phyloP scores from a whole-genome alignment of 2,797 vertebrate genomes.

The Catamblyrhynchus diadema region DNA sequence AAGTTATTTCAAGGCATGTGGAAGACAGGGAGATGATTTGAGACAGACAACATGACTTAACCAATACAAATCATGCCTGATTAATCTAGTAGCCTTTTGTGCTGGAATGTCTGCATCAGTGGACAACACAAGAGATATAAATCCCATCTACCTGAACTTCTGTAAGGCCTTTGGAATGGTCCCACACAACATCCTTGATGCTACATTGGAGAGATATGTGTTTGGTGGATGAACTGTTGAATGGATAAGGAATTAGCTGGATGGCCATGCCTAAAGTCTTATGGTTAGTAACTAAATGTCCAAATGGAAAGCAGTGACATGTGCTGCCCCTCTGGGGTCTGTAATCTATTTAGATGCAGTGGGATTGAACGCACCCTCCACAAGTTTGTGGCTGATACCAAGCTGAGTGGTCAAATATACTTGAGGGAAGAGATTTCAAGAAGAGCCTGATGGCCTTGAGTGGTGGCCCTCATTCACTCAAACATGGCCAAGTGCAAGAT shows the following conservation, averaged over 20 bases:
- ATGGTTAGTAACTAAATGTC: neutral
- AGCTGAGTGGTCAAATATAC: accelerated
- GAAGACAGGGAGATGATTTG: neutral
- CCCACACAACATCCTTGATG: neutral
- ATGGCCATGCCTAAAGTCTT: neutral
- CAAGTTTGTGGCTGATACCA: neutral
- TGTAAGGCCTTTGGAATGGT: neutral
- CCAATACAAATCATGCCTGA: neutral
- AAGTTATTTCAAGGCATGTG: neutral
- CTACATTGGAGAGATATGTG: neutral
- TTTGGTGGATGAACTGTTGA: neutral
- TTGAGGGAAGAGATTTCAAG: neutral
- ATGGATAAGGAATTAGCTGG: neutral
- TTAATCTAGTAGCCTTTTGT: neutral
- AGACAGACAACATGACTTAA: neutral
- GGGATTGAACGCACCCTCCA: neutral
- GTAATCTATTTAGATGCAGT: neutral
- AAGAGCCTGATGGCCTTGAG: neutral
- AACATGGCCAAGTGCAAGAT: neutral
- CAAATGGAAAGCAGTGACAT: neutral
- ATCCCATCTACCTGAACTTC: neutral
- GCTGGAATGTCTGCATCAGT: accelerated
- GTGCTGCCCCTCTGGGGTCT: neutral
- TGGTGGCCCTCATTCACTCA: neutral
- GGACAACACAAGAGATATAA: neutral